Evolutionary conservation across 2,113 vertebrate genomes (phyloP).

Genomic region (Ancistrus triradiatus): DNA sequence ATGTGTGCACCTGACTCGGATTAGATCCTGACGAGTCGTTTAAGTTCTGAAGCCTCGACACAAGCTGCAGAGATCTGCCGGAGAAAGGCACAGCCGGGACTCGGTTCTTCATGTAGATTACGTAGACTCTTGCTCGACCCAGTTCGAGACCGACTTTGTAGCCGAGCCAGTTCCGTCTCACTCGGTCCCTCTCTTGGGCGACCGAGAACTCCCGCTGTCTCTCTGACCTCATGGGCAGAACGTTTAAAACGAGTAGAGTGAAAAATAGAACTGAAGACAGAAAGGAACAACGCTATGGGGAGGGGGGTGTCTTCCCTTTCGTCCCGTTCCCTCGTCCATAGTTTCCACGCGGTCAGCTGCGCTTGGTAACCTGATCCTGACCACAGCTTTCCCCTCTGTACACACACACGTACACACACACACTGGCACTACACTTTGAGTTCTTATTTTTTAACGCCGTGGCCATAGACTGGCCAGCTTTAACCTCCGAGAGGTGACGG

Average conservation of each 20-base stretch:
- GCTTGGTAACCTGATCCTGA: slow-evolving; percentile 61
- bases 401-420: not conserved
- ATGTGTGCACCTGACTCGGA: too few species aligned
- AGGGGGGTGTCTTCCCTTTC: not conserved
- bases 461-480: not conserved
- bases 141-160: too few species aligned
- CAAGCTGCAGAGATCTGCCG: too few species aligned
- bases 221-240: slow-evolving; percentile 43
- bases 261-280: slow-evolving; percentile 53
- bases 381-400: slow-evolving; percentile 47
- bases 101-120: too few species aligned
- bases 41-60: too few species aligned
- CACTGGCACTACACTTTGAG: not conserved
- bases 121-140: too few species aligned
- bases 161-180: not conserved
- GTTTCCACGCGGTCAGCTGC: slow-evolving; percentile 49
- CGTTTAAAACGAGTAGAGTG: slow-evolving; percentile 35
- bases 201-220: not conserved
- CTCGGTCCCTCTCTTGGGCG: not conserved
- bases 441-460: not conserved
- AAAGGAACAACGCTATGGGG: not conserved
- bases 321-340: slow-evolving; percentile 26
- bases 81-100: too few species aligned
- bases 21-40: too few species aligned
- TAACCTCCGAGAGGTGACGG: not conserved